Conservation (phyloP, 2,888 invertebrate species). For the Hydrotaea cyrtoneurina region DNA sequence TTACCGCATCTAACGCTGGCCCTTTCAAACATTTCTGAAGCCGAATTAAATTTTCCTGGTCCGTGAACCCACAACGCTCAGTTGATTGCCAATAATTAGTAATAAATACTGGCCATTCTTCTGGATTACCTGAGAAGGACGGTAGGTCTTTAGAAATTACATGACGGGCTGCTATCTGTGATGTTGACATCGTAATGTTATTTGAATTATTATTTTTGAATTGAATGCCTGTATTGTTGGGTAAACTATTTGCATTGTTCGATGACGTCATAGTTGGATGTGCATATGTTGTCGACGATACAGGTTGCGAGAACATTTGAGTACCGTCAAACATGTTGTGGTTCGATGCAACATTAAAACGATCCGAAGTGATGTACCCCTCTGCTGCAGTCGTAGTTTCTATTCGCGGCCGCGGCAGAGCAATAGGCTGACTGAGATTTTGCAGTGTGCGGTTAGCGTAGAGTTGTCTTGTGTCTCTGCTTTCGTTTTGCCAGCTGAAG, state of each 20-base stretch:
- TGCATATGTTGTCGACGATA: too few species aligned
- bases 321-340: too few species aligned
- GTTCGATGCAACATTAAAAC: too few species aligned
- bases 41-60: conserved; percentile 59
- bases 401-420: background rate
- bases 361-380: too few species aligned
- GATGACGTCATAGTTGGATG: too few species aligned
- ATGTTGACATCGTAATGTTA: background rate
- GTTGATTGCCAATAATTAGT: conserved; percentile 62
- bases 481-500: too few species aligned
- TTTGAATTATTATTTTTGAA: background rate
- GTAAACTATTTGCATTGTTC: too few species aligned
- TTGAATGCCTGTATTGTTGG: too few species aligned
- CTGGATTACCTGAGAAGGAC: conserved; percentile 50
- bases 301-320: too few species aligned
- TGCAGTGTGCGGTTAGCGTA: too few species aligned
- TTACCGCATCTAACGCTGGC: conserved; percentile 29
- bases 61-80: conserved; percentile 58
- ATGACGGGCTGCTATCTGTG: conserved; percentile 50
- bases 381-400: background rate
- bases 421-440: too few species aligned
- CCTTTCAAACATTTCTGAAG: conserved; percentile 41
- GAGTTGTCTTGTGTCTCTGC: too few species aligned
- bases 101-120: conserved; percentile 65
- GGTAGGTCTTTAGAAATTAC: conserved; percentile 51